Evolutionary conservation across 2,797 vertebrate species (phyloP), one percentile per base, ranked within the genome.

Genomic region (Florisuga fusca): DNA sequence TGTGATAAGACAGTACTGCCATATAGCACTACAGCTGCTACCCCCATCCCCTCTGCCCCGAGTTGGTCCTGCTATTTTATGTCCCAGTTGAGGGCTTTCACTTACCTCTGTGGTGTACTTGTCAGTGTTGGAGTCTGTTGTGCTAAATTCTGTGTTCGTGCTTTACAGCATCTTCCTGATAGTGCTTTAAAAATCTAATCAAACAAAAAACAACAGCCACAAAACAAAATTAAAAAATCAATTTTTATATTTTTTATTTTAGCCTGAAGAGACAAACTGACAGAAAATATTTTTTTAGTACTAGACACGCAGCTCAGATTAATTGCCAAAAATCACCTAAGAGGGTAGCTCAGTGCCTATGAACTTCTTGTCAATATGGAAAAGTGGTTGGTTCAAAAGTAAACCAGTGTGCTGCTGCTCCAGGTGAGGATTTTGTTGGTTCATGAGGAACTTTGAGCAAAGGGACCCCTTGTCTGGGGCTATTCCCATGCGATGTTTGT

Each of bases 381-480:
- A 54, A 48, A 83, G 58, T 17, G 15, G 8, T 58, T 82, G 71
- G 19, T 68, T 57, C 43, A 43, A 62, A 48, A 9, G 19, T 25
- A 48, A 82, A 66, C 9, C 5, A 41, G 4, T 2, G 16, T 71
- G 53, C n/a, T 85, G 63, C 79, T 77, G 26, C 22, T 74, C 34
- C 45, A 38, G 7, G 7, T 23, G 58, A 36, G 82, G 20, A 12
- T 57, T 45, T 90, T 58, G 68, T 54, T 57, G 12, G 12, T 80
- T 43, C 15, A 0, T 0, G 0, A 66, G 43, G 18, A 76, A 20
- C 55, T 79, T 1, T 11, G 20, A 31, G 43, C 18, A 17, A 10
- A 5, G 36, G 43, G 33, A 54, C 4, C 5, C 19, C 4, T 10
- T 64, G 62, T 9, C 51, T 73, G 25, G 7, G 22, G 10, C 58